A percentile compares a stretch with the other conserved stretches of the same genome.
These are phyloP conservation scores for Amblyopsis hoosieri DNA, from an alignment of 2,797 vertebrate species.

Conservation along the genomic window DNA sequence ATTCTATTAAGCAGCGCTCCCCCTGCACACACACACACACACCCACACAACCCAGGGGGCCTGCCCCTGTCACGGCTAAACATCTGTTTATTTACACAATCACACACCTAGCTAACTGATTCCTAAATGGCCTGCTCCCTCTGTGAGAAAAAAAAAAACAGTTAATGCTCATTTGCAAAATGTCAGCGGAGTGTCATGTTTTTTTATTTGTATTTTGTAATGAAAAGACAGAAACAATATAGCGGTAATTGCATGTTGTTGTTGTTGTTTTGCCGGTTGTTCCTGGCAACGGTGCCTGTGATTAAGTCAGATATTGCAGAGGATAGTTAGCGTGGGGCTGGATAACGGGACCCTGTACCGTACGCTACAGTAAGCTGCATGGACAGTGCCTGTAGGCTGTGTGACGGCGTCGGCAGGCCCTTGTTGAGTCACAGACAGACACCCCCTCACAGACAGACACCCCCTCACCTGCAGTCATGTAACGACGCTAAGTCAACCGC, in stretches of 20 bases:
- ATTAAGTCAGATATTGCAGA: too few species aligned
- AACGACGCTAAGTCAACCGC: conserved; percentile 61
- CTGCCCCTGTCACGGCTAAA: conserved; percentile 68
- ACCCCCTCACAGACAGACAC: conserved; percentile 35
- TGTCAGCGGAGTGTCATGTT: conserved; percentile 57
- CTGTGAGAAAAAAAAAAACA: conserved; percentile 27
- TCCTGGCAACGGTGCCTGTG: too few species aligned
- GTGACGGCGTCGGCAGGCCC: too few species aligned
- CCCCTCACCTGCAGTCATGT: conserved; percentile 43
- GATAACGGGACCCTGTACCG: too few species aligned
- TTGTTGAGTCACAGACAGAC: conserved; percentile 1
- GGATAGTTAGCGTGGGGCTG: too few species aligned
- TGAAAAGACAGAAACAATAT: conserved; percentile 57
- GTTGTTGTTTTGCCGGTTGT: neutral
- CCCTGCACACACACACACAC: conserved; percentile 42
- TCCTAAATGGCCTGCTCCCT: conserved; percentile 67
- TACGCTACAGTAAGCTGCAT: too few species aligned
- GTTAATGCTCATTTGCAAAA: conserved; percentile 76
- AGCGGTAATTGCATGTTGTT: conserved; percentile 56
- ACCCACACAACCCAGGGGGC: conserved; percentile 57
- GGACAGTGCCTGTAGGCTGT: too few species aligned
- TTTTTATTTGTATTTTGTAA: conserved; percentile 35
- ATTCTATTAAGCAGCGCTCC: conserved; percentile 71
- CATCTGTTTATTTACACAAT: conserved; percentile 84
- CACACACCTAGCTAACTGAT: conserved; percentile 78